Base-by-base conservation (phyloP, 2,888 invertebrate genomes). In the Phalera bucephala region DNA sequence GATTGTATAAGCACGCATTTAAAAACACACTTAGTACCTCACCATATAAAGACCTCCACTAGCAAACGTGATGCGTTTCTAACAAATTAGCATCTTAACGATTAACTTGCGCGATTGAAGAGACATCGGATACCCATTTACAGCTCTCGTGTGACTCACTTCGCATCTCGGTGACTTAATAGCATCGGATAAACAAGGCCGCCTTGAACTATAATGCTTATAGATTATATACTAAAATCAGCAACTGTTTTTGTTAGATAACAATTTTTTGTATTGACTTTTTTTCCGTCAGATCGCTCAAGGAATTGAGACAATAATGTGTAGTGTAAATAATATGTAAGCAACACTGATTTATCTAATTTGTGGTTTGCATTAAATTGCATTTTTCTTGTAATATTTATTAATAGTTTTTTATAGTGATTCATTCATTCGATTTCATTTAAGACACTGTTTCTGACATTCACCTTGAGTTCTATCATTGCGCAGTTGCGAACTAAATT, bases 151-250 rank as follows among this genome's bases (percentile, higher is more conserved):
- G 46, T 71, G 71, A 74, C 53, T 77, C 70, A 70, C 49, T 63
- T 45, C 45, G 56, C 56, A 64, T 52, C 48, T 34, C 44, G 48
- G 63, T 72, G 71, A 74, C 71, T 65, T 72, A 73, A 74, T 56
- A 27, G n/a, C 14, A 19, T 22, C 36, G 21, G 25, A 20, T 39
- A 17, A 21, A 42, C 58, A 58, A 60, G 57, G 53, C 31, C 59
- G 50, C 22, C 50, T 39, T 22, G 43, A 41, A 41, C 41, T 40
- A 51, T 19, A 19, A 19, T 45, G 40, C 52, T 39, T 48, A 2
- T 11, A 17, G 46, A 36, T 45, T 43, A 33, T 43, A 40, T 36
- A 50, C 33, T 38, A 45, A 54, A 46, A 29, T 29, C 6, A 9
- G 44, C 37, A 40, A 56, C 40, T 42, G 52, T 61, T 61, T 61